Evolutionary conservation across 2,797 vertebrate genomes (phyloP).

Genomic region (Vespertilio murinus): DNA sequence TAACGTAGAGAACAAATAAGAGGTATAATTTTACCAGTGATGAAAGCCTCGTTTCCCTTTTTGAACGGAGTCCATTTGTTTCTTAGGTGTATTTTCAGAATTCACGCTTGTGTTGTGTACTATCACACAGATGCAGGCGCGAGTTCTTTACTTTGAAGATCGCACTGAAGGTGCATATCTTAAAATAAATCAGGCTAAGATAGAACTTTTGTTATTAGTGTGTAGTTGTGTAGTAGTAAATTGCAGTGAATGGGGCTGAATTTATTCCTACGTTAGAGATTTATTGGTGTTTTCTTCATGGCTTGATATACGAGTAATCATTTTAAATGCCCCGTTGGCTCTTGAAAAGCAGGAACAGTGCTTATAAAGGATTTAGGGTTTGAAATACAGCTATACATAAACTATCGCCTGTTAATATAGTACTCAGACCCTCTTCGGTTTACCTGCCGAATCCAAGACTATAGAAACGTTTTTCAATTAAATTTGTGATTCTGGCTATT

Average conservation of each 20-base stretch:
- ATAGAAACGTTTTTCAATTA: neutral
- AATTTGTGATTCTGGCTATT: neutral
- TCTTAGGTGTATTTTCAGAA: neutral
- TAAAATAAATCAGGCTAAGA: constrained; percentile 68
- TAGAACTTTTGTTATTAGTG: constrained; percentile 72
- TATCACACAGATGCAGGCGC: neutral
- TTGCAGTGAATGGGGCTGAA: constrained; percentile 42
- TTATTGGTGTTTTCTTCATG: constrained; percentile 72
- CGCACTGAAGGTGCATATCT: constrained; percentile 37
- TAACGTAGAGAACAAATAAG: neutral
- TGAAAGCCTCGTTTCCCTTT: neutral
- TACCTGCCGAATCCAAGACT: neutral
- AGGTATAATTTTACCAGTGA: neutral
- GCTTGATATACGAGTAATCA: constrained; percentile 68
- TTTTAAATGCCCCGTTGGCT: constrained; percentile 69
- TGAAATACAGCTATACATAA: constrained; percentile 62
- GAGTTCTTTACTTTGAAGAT: constrained; percentile 43
- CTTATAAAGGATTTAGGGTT: constrained; percentile 52
- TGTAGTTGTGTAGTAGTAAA: constrained; percentile 66
- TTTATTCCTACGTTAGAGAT: constrained; percentile 70
- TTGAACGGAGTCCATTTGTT: neutral
- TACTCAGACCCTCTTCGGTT: neutral
- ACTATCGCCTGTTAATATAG: constrained; percentile 57
- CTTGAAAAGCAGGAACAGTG: constrained; percentile 43
- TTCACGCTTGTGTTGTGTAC: neutral